Base-by-base conservation (phyloP, 1,140 invertebrate genomes). In the Psix sp. region DNA sequence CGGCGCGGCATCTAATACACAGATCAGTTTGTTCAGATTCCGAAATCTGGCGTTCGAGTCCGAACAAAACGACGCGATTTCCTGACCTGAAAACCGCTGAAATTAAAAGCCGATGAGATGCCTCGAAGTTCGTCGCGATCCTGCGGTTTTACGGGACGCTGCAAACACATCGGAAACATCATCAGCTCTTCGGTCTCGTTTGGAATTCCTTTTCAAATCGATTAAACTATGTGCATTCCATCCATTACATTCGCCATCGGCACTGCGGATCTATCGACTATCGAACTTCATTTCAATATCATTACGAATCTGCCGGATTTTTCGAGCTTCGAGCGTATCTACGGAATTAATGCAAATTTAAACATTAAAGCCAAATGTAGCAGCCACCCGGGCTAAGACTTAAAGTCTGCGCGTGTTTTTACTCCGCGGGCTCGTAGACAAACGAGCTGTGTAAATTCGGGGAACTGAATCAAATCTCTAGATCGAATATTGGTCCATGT, bases 281-380 rank as follows among this genome's bases (percentile, higher is more conserved):
- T 18, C 20, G 31, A 57, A 67, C 45, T 67, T 67, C 45, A 51
- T 67, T 67, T 67, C 52, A 67, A 57, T 67, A 51, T 51, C 52
- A 51, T 51, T 56, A 67, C 52, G 52, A 67, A 43, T 67, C 52
- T 43, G n/a, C 7, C 21, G 46, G 52, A 59, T 67, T 67, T 67
- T 57, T 67, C 52, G 15, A 38, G 39, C 45, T 67, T 48, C 38
- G 45, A 51, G 14, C 52, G 63, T 51, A 67, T 67, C 63, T 16
- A 13, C 45, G 10, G 24, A 59, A 67, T 67, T 57, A 26, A 57
- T 67, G 63, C 63, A 57, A 67, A 67, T 67, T 67, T 67, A 67
- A 67, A 67, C 63, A 67, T 67, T 67, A 67, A 67, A 67, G 31
- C 43, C 36, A 20, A 48, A 51, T 36, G 31, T 16, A 42, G 15